Evolutionary conservation across 2,113 vertebrate genomes (phyloP), one percentile per base, ranked within the genome.

Genomic region (Psammodynastes pulverulentus): DNA sequence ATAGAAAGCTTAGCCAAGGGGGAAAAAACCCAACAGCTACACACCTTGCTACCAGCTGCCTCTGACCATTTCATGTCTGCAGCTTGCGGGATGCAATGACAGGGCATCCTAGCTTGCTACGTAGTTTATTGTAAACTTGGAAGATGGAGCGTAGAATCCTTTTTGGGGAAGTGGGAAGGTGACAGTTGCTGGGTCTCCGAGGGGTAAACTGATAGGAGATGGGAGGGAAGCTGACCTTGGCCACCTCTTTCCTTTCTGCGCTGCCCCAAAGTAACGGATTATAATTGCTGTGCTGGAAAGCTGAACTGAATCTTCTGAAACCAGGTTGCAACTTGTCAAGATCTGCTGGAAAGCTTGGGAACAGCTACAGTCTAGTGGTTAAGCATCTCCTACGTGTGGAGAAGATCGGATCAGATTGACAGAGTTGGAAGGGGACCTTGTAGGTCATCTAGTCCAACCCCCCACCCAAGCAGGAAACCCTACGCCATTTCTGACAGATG

Each of bases 1-100:
- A 96, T 94, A 95, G 95, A 96, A 93, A 89, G 97, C 97, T 97
- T 97, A 95, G 96, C 94, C 94, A 88, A 92, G 93, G n/a, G n/a
- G n/a, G n/a, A 95, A 94, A 96, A 96, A 96, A 95, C 95, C 95
- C 94, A 26, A 21, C 49, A 94, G 21, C 7, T 53, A 94, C 45
- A 29, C 94, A 92, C 92, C 94, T 95, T 89, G 94, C 0, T 9
- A 93, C 93, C 94, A 93, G 94, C 95, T 95, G 94, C 96, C 95
- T 93, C 91, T 86, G n/a, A 94, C 94, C 94, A 92, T 92, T 96
- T 95, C 91, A 95, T 93, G 91, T 5, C 58, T 51, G 15, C 13
- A 0, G 92, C 93, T 92, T 0, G 29, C 52, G 85, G 86, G 92
- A 93, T n/a, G 19, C n/a, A n/a, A 4, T n/a, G 21, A 15, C 67